Evolutionary conservation across 1,140 invertebrate species (phyloP), one percentile per base, ranked within the genome.

Genomic region (Mylabris phalerata): DNA sequence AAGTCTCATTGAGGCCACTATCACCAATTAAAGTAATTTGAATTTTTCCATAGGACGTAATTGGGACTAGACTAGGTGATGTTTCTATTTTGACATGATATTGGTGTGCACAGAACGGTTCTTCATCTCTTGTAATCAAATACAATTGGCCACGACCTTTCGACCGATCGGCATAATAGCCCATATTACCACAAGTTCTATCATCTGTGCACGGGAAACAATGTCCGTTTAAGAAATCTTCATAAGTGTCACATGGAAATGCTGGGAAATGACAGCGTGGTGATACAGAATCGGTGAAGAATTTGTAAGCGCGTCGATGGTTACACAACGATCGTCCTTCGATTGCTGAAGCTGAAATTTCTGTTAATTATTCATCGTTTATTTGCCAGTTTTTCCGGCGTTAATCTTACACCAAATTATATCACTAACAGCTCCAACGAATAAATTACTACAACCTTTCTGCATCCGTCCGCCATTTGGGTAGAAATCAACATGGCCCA

Each of bases 401-500:
- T 19, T n/a, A 42, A 42, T n/a, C 85, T 83, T 82, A 93, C 90
- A 92, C 83, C 90, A 88, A 66, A 95, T 86, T 38, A 95, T 87
- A 69, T 96, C 92, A 2, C 87, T 89, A 2, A 96, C 88, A 6
- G 92, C 92, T 5, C 93, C 92, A 2, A 95, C 81, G 69, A 95
- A 94, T 3, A 95, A 81, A 75, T 87, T 85, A 24, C 74, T 75
- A 57, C 71, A 93, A 1, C 93, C 93, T 52, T 87, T 92, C 71
- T 95, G 93, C 74, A 93, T 90, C 24, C 90, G 78, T 0, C 92
- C 92, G 0, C 92, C 92, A 65, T 95, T 95, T 0, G 91, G 91
- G 70, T 93, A 94, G 70, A 94, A 95, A 72, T 95, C 93, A 0
- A 94, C 89, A 68, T 97, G 88, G 0, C 89, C 93, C 83, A 91